These are phyloP conservation scores for Aphidius colemani DNA, from an alignment of 2,888 invertebrate genomes.

Conservation along the genomic window DNA sequence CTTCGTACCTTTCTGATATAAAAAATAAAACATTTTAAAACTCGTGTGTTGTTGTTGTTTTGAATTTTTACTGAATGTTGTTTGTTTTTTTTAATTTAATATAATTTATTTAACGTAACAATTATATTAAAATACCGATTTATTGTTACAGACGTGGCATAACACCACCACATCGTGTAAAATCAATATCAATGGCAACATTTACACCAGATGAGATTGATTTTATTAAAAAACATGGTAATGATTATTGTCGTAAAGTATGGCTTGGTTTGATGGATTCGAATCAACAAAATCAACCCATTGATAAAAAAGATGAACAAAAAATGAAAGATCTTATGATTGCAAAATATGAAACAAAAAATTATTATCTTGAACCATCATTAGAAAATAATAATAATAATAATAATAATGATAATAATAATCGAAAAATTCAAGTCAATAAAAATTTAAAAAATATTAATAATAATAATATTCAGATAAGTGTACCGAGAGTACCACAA, in stretches of 20 bases:
- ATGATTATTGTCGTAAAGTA: conserved; percentile 89
- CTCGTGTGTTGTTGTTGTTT: not conserved
- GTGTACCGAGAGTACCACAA: conserved; percentile 50
- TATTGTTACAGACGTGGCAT: conserved; percentile 81
- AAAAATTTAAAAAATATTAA: conserved; percentile 15
- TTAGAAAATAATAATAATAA: conserved; percentile 40
- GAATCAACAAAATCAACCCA: conserved; percentile 39
- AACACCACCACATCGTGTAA: conserved; percentile 97
- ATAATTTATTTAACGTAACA: not conserved
- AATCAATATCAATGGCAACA: conserved; percentile 98
- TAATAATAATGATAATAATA: conserved; percentile 31
- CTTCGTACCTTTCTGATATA: conserved; percentile 25
- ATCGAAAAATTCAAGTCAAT: conserved; percentile 19
- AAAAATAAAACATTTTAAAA: not conserved
- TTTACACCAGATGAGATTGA: conserved; percentile 96
- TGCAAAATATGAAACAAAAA: conserved; percentile 92
- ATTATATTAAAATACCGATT: not conserved
- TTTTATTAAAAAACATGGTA: conserved; percentile 85
- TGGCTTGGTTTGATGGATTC: conserved; percentile 92
- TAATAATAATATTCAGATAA: conserved; percentile 36
- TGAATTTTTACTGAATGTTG: not conserved
- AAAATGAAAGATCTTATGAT: conserved; percentile 91
- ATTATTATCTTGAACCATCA: conserved; percentile 64
- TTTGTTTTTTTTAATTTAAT: not conserved
- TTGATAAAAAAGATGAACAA: conserved; percentile 82